These are phyloP conservation scores for Lagria hirta DNA, from an alignment of 2,888 invertebrate species.

Conservation along the genomic window DNA sequence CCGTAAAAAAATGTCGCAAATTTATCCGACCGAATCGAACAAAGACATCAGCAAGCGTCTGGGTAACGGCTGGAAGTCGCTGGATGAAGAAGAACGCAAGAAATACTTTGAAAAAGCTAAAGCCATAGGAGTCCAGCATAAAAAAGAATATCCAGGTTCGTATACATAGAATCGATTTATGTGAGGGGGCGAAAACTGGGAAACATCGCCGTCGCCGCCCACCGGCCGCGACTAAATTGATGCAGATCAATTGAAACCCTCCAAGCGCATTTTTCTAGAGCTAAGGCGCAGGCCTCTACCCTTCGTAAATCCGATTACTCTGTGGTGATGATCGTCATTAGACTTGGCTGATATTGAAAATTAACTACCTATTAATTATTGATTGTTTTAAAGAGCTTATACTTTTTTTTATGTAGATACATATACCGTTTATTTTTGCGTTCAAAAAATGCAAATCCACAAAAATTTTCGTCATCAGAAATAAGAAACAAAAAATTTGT, in stretches of 20 bases:
- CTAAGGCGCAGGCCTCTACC: conserved; percentile 20
- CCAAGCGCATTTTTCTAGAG: conserved; percentile 33
- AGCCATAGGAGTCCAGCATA: conserved; percentile 61
- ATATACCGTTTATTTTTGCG: too few species aligned
- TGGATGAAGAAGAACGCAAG: conserved; percentile 58
- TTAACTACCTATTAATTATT: too few species aligned
- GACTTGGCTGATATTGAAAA: too few species aligned
- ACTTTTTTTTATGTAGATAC: too few species aligned
- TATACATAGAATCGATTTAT: conserved; percentile 17
- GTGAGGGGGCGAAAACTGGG: not conserved
- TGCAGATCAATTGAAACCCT: conserved; percentile 48
- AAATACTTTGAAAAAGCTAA: conserved; percentile 60
- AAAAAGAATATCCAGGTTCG: conserved; percentile 63
- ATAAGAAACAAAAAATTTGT: too few species aligned
- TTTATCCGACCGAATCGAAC: conserved; percentile 62
- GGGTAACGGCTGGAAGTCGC: conserved; percentile 61
- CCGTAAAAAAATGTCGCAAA: conserved; percentile 59
- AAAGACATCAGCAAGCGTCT: conserved; percentile 64
- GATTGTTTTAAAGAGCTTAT: too few species aligned
- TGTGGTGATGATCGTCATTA: conserved; percentile 21
- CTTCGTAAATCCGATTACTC: conserved; percentile 22
- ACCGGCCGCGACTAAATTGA: conserved; percentile 35
- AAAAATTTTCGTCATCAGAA: too few species aligned
- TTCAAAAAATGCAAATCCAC: too few species aligned
- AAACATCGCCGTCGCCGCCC: conserved; percentile 9